These are phyloP conservation scores for Caranx ignobilis DNA, from an alignment of 2,113 vertebrate genomes.

Conservation along the genomic window DNA sequence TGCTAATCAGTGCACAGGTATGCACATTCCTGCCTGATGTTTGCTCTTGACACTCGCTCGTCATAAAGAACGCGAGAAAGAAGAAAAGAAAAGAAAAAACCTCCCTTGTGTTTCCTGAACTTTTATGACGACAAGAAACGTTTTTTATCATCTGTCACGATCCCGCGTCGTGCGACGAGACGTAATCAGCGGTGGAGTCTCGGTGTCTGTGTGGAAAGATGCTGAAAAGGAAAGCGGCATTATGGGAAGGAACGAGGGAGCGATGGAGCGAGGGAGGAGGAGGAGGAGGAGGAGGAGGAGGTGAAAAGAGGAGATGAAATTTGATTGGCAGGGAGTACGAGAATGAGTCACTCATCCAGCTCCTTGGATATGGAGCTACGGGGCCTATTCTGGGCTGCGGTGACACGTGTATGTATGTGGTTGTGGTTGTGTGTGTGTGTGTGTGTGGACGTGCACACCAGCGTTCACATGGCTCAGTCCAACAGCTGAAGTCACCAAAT, in stretches of 20 bases:
- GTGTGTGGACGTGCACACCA: background rate
- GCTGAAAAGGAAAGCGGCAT: slow-evolving; percentile 62
- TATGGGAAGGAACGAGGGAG: slow-evolving; percentile 37
- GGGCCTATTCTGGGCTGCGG: slow-evolving; percentile 71
- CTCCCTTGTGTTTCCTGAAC: background rate
- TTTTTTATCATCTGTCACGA: slow-evolving; percentile 16
- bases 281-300: background rate
- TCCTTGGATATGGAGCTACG: slow-evolving; percentile 48
- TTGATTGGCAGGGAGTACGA: slow-evolving; percentile 68
- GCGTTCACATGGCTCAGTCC: slow-evolving; percentile 39
- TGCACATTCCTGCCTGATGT: slow-evolving; percentile 30
- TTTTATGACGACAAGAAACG: slow-evolving; percentile 18
- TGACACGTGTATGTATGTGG: slow-evolving; percentile 53
- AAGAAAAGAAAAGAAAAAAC: no score
- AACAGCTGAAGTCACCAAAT: slow-evolving; percentile 60
- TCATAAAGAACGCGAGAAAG: background rate
- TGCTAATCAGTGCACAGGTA: slow-evolving; percentile 47
- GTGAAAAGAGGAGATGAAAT: slow-evolving; percentile 38
- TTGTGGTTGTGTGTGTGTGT: slow-evolving; percentile 11
- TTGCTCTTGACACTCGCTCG: slow-evolving; percentile 13
- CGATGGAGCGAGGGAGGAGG: background rate
- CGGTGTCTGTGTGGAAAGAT: slow-evolving; percentile 75
- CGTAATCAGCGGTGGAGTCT: slow-evolving; percentile 68
- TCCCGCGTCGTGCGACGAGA: slow-evolving; percentile 18
- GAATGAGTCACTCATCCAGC: slow-evolving; percentile 61